Conservation (phyloP, 2,888 invertebrate species). For the Disparrhopalites patrizii region DNA sequence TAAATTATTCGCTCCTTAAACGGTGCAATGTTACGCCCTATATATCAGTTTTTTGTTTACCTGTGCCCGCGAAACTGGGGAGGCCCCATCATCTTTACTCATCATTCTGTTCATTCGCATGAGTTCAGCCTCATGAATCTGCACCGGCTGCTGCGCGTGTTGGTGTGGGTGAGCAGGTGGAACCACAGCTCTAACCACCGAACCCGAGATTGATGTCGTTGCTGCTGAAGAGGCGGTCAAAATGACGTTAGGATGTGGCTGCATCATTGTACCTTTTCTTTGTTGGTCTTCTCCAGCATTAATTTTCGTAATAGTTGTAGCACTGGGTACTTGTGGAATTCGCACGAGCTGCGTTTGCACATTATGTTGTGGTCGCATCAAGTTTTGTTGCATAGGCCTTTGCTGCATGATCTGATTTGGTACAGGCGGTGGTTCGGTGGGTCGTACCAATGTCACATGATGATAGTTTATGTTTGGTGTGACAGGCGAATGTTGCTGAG, state of each 20-base stretch:
- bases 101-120: constrained; percentile 31
- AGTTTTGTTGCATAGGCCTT: constrained; percentile 51
- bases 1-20: too few relatives aligned
- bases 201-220: constrained; percentile 49
- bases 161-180: constrained; percentile 50
- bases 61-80: constrained; percentile 24
- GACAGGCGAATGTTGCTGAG: background rate
- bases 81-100: constrained; percentile 32
- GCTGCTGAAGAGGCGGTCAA: constrained; percentile 51
- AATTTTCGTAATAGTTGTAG: constrained; percentile 48
- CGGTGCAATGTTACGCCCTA: too few relatives aligned
- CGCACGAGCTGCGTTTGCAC: constrained; percentile 48
- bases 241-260: constrained; percentile 47
- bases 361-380: constrained; percentile 51
- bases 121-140: constrained; percentile 34
- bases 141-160: constrained; percentile 36
- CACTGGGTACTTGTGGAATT: constrained; percentile 46
- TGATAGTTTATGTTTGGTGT: constrained; percentile 6
- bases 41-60: too few relatives aligned
- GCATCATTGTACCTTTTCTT: constrained; percentile 33
- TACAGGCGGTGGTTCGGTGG: constrained; percentile 29
- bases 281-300: constrained; percentile 40
- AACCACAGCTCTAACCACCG: constrained; percentile 49
- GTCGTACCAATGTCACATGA: constrained; percentile 28
- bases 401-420: constrained; percentile 6